A percentile compares a stretch with the other conserved stretches of the same genome.
These are phyloP conservation scores for Pachliopta kotzebuea DNA, from an alignment of 2,888 invertebrate species.

Conservation along the genomic window DNA sequence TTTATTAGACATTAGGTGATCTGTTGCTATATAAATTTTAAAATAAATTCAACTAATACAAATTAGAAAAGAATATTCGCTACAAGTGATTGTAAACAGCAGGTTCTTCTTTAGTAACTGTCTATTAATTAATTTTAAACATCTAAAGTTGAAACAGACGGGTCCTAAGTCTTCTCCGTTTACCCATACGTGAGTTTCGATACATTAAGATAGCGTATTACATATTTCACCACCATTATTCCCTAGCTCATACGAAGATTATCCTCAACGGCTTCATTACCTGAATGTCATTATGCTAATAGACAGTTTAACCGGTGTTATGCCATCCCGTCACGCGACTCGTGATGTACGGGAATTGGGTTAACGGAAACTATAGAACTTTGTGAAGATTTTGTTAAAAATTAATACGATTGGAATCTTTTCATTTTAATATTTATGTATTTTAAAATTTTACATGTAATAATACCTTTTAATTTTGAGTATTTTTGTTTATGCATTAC, in stretches of 20 bases:
- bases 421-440: neutral
- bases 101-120: neutral
- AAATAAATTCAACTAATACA: neutral
- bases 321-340: slow-evolving; percentile 70
- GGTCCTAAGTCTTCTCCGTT: slow-evolving; percentile 28
- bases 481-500: too few species aligned
- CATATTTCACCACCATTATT: slow-evolving; percentile 63
- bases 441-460: neutral
- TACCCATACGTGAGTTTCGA: slow-evolving; percentile 55
- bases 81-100: neutral
- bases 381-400: neutral
- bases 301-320: slow-evolving; percentile 46
- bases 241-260: slow-evolving; percentile 39
- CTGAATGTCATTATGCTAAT: slow-evolving; percentile 58
- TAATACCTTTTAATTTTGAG: neutral
- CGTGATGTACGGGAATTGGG: slow-evolving; percentile 29
- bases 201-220: slow-evolving; percentile 64
- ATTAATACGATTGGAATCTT: neutral
- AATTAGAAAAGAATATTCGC: neutral
- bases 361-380: slow-evolving; percentile 4
- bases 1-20: too few species aligned
- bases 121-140: slow-evolving; percentile 25
- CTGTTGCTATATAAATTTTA: neutral
- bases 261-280: slow-evolving; percentile 62
- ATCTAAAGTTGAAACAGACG: neutral